Evolutionary conservation across 2,888 invertebrate species (phyloP).

Genomic region (Pemphredon lugubris): DNA sequence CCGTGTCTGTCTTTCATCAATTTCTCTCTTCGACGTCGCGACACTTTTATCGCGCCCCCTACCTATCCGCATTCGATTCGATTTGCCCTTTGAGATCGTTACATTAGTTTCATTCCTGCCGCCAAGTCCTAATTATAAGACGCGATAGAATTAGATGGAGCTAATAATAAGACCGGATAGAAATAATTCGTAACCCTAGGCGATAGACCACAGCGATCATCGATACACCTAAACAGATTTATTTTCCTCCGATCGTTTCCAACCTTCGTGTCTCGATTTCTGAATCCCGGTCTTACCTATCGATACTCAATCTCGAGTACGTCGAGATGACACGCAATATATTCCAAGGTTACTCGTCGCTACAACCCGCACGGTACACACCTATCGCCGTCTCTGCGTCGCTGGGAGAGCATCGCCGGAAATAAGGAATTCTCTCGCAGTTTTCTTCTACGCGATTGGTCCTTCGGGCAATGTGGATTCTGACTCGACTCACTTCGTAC

Average conservation of each 20-base stretch:
- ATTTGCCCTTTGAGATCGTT: slow-evolving; percentile 42
- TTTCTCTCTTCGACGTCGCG: no score
- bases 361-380: no score
- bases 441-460: slow-evolving; percentile 67
- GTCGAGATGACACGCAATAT: slow-evolving; percentile 9
- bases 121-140: slow-evolving; percentile 51
- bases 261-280: neutral
- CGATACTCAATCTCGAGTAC: neutral
- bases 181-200: slow-evolving; percentile 24
- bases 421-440: slow-evolving; percentile 63
- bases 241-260: slow-evolving; percentile 3
- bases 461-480: slow-evolving; percentile 58
- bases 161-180: slow-evolving; percentile 45
- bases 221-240: neutral
- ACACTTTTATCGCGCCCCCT: no score
- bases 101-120: slow-evolving; percentile 46
- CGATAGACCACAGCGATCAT: neutral
- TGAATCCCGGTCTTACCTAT: neutral
- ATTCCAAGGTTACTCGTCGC: slow-evolving; percentile 22
- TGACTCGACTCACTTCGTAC: slow-evolving; percentile 69
- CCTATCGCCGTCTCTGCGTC: neutral
- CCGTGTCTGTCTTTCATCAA: no score
- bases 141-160: slow-evolving; percentile 43
- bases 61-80: no score
- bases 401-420: slow-evolving; percentile 40